Evolutionary conservation across 2,113 vertebrate genomes (phyloP), one percentile per base, ranked within the genome.

Genomic region (Polyodon spathula): DNA sequence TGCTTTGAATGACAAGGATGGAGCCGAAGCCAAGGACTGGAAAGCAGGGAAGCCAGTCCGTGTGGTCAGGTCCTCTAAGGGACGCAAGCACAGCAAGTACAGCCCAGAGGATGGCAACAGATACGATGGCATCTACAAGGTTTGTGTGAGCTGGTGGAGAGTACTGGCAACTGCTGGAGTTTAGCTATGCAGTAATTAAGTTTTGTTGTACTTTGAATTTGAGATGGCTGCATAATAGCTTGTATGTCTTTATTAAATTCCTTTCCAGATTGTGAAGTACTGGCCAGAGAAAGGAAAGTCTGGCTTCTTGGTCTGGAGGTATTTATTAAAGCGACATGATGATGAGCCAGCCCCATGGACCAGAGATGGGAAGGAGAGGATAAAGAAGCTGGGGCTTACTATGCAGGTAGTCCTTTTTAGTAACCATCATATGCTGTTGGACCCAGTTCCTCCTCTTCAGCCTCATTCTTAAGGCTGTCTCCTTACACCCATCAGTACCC

Each of bases 41-140:
- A 84, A 89, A 16, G 84, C 84, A 0, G 96, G 95, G n/a, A 99
- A 96, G 68, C 90, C 94, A 0, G 96, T 99, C 0, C 68, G 96
- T 6, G 96, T 99, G 59, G 92, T 98, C 56, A 84, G 96, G 39
- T 98, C 83, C 0, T 85, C 88, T 9, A 98, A 97, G 56, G 95
- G 96, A 0, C 89, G 92, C 40, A 95, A 97, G 4, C 90, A 96
- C 58, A 98, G 96, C 78, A 98, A 96, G 75, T 99, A 87, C 0
- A 89, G 81, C 0, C 96, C 95, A 0, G 77, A 89, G 0, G 96
- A 98, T 54, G 96, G 96, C 17, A 99, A 99, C 79, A 68, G 96
- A 65, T 99, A 99, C 0, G 95, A 98, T 0, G 96, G 96, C 0
- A 97, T 99, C 62, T 99, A 98, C 64, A 98, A 99, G 89, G 96